These are phyloP conservation scores for Automeris io DNA, from an alignment of 2,888 invertebrate species.

Conservation along the genomic window DNA sequence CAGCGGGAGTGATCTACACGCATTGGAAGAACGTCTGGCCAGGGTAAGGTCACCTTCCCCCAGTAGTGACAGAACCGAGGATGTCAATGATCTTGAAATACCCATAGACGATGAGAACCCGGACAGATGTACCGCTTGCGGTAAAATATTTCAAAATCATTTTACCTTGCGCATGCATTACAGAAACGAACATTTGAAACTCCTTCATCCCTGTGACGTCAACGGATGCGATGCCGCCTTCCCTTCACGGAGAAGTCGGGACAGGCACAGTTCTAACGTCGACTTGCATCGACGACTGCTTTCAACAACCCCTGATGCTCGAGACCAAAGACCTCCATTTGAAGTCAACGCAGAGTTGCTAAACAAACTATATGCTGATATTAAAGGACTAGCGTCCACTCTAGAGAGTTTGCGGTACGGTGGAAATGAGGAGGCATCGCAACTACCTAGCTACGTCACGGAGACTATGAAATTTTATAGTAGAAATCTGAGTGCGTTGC, in stretches of 20 bases:
- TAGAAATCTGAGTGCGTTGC: constrained; percentile 59
- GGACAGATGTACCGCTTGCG: constrained; percentile 89
- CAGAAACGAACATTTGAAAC: constrained; percentile 92
- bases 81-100: constrained; percentile 80
- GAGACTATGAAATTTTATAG: constrained; percentile 74
- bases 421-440: constrained; percentile 57
- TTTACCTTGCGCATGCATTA: constrained; percentile 94
- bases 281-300: constrained; percentile 70
- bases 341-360: constrained; percentile 88
- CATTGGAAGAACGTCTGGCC: constrained; percentile 69
- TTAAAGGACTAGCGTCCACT: constrained; percentile 77
- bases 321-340: constrained; percentile 72
- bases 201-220: constrained; percentile 93
- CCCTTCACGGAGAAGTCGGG: constrained; percentile 86
- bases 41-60: constrained; percentile 70
- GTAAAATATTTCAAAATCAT: constrained; percentile 93
- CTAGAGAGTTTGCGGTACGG: constrained; percentile 80
- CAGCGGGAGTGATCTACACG: constrained; percentile 69
- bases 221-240: constrained; percentile 95
- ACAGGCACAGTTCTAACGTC: constrained; percentile 78
- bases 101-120: constrained; percentile 94
- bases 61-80: constrained; percentile 64
- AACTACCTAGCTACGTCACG: constrained; percentile 62
- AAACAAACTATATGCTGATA: constrained; percentile 88
- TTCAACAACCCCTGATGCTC: constrained; percentile 67